Conservation (phyloP, 1,140 invertebrate genomes). For the Pogonus chalceus region DNA sequence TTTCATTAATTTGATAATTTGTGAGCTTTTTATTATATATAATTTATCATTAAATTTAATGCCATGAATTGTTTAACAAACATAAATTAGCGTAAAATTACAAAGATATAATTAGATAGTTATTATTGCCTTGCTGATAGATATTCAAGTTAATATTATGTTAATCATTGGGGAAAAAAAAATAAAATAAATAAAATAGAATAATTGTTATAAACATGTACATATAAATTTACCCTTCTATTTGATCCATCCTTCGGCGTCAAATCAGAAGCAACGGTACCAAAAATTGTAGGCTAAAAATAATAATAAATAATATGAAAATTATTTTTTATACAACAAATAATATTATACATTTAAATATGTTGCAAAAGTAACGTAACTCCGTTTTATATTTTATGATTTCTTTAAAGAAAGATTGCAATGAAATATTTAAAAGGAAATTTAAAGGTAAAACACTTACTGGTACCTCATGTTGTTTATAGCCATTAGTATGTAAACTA, state of each 20-base stretch:
- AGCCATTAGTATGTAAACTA: neutral
- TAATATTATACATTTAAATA: too few relatives aligned
- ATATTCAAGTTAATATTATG: neutral
- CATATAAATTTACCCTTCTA: constrained; percentile 27
- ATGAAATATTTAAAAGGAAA: too few relatives aligned
- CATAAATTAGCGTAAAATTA: neutral
- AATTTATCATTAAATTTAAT: too few relatives aligned
- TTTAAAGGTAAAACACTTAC: too few relatives aligned
- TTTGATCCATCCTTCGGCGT: constrained; percentile 34
- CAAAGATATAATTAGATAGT: constrained; percentile 5
- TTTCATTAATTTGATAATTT: too few relatives aligned
- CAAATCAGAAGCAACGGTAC: constrained; percentile 32
- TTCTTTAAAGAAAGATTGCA: too few relatives aligned
- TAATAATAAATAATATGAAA: too few relatives aligned
- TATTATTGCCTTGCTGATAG: neutral
- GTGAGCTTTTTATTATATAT: too few relatives aligned
- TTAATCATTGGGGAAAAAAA: neutral
- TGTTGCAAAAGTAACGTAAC: too few relatives aligned
- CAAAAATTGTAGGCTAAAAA: constrained; percentile 35
- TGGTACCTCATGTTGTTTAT: too few relatives aligned
- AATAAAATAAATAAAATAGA: constrained; percentile 3
- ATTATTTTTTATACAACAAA: too few relatives aligned
- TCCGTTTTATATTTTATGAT: too few relatives aligned
- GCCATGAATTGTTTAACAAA: constrained; percentile 3
- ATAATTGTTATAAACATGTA: neutral